Evolutionary conservation across 2,888 invertebrate genomes (phyloP).

Genomic region (Platycheirus rosarum): DNA sequence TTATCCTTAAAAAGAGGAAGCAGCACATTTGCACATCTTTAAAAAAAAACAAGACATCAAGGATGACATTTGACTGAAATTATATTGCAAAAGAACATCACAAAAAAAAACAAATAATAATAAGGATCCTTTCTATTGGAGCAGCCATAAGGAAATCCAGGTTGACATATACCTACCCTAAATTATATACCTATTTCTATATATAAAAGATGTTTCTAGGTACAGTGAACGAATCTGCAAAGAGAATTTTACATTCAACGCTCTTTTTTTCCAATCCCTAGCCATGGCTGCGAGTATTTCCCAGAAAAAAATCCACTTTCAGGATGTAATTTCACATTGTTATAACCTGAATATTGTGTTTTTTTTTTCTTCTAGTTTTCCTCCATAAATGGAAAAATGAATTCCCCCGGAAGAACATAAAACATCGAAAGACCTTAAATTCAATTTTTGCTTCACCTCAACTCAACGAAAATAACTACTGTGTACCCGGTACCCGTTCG

Average conservation of each 20-base stretch:
- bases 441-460: conserved; percentile 43
- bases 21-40: conserved; percentile 48
- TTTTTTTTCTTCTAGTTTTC: conserved; percentile 10
- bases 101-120: conserved; percentile 6
- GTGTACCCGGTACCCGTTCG: too few relatives aligned
- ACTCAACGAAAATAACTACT: conserved; percentile 10
- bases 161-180: conserved; percentile 33
- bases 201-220: neutral
- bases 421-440: conserved; percentile 54
- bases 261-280: neutral
- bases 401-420: conserved; percentile 46
- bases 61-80: conserved; percentile 59
- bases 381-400: conserved; percentile 19
- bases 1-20: conserved; percentile 47
- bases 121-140: conserved; percentile 22
- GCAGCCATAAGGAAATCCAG: conserved; percentile 27
- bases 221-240: conserved; percentile 18
- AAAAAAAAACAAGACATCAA: conserved; percentile 32
- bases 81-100: conserved; percentile 44
- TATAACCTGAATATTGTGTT: conserved; percentile 46
- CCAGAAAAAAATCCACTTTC: conserved; percentile 13
- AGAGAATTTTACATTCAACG: conserved; percentile 27
- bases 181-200: conserved; percentile 18
- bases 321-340: conserved; percentile 61
- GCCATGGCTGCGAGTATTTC: neutral